A percentile compares a stretch with the other conserved stretches of the same genome.
These are phyloP conservation scores for Nephotettix cincticeps DNA, from an alignment of 1,140 invertebrate genomes.

Conservation along the genomic window DNA sequence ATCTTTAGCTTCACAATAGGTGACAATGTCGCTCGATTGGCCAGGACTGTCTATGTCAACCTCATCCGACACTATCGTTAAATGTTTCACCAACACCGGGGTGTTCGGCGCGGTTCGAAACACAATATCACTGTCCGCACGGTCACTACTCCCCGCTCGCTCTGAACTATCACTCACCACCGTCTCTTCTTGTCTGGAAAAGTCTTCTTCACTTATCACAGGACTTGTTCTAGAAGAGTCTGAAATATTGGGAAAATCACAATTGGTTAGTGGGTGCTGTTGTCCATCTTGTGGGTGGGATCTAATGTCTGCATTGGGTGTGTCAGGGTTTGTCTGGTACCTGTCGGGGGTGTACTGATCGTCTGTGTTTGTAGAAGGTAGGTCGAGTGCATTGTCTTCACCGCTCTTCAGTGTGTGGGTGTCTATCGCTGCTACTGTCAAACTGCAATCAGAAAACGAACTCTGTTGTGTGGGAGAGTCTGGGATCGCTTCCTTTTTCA, in stretches of 20 bases:
- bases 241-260: neutral
- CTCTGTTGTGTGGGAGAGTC: neutral
- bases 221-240: neutral
- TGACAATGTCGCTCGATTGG: neutral
- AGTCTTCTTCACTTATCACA: neutral
- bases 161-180: neutral
- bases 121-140: slow-evolving; percentile 8
- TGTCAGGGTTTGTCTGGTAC: neutral
- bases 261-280: neutral
- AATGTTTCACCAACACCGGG: slow-evolving; percentile 11
- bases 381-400: neutral
- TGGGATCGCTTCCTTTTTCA: neutral
- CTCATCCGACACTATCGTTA: slow-evolving; percentile 1
- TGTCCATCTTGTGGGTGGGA: neutral
- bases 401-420: neutral
- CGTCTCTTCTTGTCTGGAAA: neutral
- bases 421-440: neutral
- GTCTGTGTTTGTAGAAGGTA: neutral
- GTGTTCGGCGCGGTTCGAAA: slow-evolving; percentile 29
- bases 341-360: neutral
- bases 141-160: neutral
- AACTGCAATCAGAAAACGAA: slow-evolving; percentile 3
- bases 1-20: neutral
- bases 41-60: neutral
- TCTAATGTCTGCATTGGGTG: neutral